Base-by-base conservation (phyloP, 64 coral and sea anemone genomes). In the Stichodactyla mertensii region DNA sequence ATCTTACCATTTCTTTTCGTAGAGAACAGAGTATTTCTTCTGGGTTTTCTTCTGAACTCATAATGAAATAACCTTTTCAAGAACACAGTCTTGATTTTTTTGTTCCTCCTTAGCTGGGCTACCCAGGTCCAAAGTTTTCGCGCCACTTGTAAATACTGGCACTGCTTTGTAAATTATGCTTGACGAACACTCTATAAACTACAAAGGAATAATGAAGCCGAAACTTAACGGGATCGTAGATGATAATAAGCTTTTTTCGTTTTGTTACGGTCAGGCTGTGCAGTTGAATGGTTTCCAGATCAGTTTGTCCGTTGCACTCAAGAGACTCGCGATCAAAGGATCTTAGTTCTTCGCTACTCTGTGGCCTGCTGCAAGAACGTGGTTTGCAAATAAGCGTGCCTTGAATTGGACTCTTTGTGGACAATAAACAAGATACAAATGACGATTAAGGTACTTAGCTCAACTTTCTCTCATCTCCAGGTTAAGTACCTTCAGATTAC, bases 1-100 rank as follows among this genome's bases (percentile, higher is more conserved):
- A 31, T 53, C 78, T 81, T 55, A 81, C 78, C 78, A 81, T 81
- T 81, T 81, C 78, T 54, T 81, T 81, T 10, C 51, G 51, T 55
- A 81, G 12, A 15, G 78, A 81, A 81, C 15, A 81, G 15, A 81
- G 51, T 22, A 81, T 81, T 54, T 81, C 78, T 53, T 55, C 51
- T 16, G 78, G 78, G 52, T 53, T 54, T 74, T 74, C 69, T 74
- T 74, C 8, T 27, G 26, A 6, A 74, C 7, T 8, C 69, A 74
- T 74, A 23, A 12, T 74, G n/a, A 31, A 71, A 10, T 71, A 4
- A 24, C 24, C 11, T 22, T 28, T 28, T 28, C 6, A 9, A 28
- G n/a, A 10, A 4, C 4, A 27, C 22, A 74, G 22, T 31, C 24
- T 74, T 74, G 69, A 36, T 31, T 19, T 74, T 11, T 45, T 45